Conservation (phyloP, 2,888 invertebrate genomes). For the Eilema sororculum region DNA sequence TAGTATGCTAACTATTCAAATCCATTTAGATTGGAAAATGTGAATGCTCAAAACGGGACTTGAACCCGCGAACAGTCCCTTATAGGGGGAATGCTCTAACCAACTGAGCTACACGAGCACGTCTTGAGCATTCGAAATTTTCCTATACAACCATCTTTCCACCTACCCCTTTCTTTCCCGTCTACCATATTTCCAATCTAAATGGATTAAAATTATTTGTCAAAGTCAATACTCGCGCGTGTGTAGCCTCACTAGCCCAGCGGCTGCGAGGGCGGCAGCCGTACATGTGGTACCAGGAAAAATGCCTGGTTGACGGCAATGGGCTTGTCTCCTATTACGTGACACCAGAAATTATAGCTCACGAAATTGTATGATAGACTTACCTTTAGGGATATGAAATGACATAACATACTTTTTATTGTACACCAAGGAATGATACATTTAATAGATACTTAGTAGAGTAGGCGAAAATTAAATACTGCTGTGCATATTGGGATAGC, state of each 20-base stretch:
- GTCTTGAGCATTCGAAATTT: no score
- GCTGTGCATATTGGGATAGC: neutral
- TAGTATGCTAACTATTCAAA: no score
- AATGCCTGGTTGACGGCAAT: neutral
- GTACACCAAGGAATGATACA: neutral
- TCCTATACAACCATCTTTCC: no score
- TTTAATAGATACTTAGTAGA: neutral
- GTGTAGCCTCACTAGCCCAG: neutral
- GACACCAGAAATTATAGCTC: neutral
- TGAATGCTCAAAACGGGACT: no score
- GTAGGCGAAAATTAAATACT: neutral
- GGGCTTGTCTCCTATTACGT: constrained; percentile 4
- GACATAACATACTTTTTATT: neutral
- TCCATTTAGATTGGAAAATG: no score
- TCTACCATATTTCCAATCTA: no score
- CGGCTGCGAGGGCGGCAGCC: neutral
- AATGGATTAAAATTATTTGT: neutral
- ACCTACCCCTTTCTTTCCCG: no score
- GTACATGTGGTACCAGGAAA: constrained; percentile 3
- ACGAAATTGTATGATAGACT: neutral
- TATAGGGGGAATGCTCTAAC: no score
- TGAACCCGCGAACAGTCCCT: no score
- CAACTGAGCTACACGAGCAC: no score
- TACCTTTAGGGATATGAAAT: neutral
- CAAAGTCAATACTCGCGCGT: neutral